A percentile compares a stretch with the other conserved stretches of the same genome.
These are phyloP conservation scores for Sipha maydis DNA, from an alignment of 2,888 invertebrate genomes.

Conservation along the genomic window DNA sequence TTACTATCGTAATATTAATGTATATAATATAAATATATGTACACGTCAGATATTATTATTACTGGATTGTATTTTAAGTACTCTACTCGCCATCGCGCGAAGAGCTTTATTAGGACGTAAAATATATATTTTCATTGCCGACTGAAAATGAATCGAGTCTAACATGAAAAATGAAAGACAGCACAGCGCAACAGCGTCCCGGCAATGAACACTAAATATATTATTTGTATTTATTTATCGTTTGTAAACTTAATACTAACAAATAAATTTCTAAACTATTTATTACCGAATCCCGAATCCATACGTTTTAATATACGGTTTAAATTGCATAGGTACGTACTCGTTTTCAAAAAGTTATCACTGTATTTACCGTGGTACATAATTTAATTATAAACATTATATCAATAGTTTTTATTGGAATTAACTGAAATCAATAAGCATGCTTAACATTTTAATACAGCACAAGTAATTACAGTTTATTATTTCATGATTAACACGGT, in stretches of 20 bases:
- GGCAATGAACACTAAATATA: neutral
- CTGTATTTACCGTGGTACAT: no score
- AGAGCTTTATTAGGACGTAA: neutral
- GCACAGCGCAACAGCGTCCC: neutral
- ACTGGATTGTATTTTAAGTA: neutral
- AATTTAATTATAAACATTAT: no score
- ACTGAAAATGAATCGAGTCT: neutral
- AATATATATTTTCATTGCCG: neutral
- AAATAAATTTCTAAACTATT: neutral
- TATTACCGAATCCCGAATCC: neutral
- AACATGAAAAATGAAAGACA: neutral
- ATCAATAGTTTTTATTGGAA: no score
- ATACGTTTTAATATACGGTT: neutral
- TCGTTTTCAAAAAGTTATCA: no score
- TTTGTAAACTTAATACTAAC: neutral
- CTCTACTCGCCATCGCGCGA: neutral
- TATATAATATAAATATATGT: neutral
- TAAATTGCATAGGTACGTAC: no score
- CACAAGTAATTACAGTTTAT: no score
- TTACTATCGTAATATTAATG: neutral
- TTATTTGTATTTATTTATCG: neutral
- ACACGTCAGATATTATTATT: neutral
- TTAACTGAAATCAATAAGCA: no score
- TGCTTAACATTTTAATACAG: no score
- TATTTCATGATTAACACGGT: no score